Percentiles rank a stretch among this genome's conserved stretches.
These are phyloP conservation scores for Spermophilus dauricus DNA, from an alignment of 2,113 vertebrate genomes.

Conservation along the genomic window DNA sequence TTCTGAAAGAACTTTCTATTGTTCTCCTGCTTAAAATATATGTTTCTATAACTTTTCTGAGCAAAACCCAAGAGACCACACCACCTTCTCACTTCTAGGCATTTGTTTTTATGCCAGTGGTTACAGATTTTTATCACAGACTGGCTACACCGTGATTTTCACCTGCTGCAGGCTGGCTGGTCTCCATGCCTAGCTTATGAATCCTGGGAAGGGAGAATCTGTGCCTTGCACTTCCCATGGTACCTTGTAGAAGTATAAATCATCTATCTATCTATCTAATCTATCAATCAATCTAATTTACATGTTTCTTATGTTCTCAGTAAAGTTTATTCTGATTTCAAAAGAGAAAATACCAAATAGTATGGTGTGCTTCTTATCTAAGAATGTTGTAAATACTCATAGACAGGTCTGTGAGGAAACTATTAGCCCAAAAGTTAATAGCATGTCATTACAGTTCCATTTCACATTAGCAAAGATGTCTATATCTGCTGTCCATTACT, in stretches of 20 bases:
- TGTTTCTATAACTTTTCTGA: background rate
- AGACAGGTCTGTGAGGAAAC: background rate
- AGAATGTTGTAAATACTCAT: background rate
- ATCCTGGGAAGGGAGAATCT: background rate
- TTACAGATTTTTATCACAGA: background rate
- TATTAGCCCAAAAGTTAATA: background rate
- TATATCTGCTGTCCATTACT: background rate
- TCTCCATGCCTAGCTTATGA: background rate
- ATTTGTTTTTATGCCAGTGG: background rate
- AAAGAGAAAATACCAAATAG: background rate
- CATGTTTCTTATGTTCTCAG: background rate
- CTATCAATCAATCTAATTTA: background rate
- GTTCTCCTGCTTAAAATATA: background rate
- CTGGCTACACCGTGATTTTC: background rate
- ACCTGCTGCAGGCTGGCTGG: background rate
- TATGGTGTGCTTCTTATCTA: background rate
- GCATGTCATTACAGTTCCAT: background rate
- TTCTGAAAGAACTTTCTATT: background rate
- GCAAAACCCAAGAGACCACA: background rate
- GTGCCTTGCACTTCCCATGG: background rate
- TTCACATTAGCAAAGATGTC: background rate
- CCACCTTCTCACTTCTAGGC: background rate
- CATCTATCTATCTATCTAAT: no score
- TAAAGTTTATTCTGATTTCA: background rate
- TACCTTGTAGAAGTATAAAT: background rate